phyloP scores from a whole-genome alignment of 2,113 vertebrate species.

The Boulengeromyrus knoepffleri region DNA sequence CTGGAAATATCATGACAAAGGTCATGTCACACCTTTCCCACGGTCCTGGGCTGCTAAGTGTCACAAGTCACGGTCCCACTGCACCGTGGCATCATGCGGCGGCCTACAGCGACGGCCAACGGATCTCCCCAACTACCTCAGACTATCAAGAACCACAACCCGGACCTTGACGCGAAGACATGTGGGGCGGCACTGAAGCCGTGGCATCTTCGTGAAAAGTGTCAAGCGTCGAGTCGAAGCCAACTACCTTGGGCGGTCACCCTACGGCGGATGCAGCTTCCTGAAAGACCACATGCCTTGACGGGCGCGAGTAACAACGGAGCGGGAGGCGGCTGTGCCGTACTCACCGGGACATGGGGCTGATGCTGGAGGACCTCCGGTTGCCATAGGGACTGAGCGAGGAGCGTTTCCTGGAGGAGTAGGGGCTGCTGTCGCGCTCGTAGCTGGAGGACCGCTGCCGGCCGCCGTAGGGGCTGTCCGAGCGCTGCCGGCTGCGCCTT shows the following conservation, averaged over 20 bases:
- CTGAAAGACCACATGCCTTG: not conserved
- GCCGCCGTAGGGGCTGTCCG: conserved; percentile 78
- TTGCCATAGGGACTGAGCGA: conserved; percentile 82
- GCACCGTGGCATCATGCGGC: not conserved
- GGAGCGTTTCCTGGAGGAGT: conserved; percentile 70
- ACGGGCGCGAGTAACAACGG: not conserved
- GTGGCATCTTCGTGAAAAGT: not conserved
- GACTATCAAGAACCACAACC: not conserved
- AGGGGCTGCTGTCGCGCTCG: conserved; percentile 84
- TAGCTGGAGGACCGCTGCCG: conserved; percentile 88
- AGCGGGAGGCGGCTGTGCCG: not conserved
- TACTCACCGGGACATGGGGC: conserved; percentile 83
- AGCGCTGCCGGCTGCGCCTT: conserved; percentile 75
- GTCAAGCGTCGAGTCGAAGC: not conserved
- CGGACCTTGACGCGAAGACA: not conserved
- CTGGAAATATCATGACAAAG: not conserved
- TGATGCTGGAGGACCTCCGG: conserved; percentile 86
- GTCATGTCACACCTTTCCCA: not conserved
- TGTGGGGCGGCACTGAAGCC: not conserved
- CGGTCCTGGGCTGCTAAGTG: not conserved
- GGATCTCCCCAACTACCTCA: not conserved
- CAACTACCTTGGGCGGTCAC: not conserved
- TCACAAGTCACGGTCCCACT: not conserved
- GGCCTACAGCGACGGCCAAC: not conserved
- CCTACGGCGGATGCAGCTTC: not conserved